Conservation (phyloP, 2,888 invertebrate species). For the Taphrorychus bicolor region DNA sequence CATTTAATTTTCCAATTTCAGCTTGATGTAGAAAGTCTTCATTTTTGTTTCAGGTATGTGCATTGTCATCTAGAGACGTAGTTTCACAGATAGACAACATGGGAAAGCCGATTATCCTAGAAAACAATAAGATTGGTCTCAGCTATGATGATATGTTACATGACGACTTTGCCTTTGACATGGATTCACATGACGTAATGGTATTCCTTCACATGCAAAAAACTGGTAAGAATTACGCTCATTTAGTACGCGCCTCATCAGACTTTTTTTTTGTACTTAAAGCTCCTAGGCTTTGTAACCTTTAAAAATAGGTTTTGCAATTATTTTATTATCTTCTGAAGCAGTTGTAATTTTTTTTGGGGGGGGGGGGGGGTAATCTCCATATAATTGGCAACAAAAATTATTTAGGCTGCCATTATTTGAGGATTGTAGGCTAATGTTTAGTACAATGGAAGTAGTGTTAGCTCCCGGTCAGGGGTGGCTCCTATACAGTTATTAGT, state of each 20-base stretch:
- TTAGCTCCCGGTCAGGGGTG: too few relatives aligned
- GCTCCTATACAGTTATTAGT: too few relatives aligned
- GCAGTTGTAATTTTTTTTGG: background rate
- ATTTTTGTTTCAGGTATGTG: constrained; percentile 68
- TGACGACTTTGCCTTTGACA: constrained; percentile 88
- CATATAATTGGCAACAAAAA: too few relatives aligned
- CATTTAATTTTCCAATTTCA: background rate
- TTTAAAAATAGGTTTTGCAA: too few relatives aligned
- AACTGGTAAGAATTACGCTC: constrained; percentile 68
- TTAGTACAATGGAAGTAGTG: too few relatives aligned
- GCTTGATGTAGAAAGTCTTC: background rate
- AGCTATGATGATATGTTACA: constrained; percentile 88
- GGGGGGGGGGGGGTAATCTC: too few relatives aligned
- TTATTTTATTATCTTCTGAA: too few relatives aligned
- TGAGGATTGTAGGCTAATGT: too few relatives aligned
- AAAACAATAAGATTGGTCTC: constrained; percentile 69
- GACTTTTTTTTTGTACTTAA: too few relatives aligned
- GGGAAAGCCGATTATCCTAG: constrained; percentile 55
- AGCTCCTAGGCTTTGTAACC: too few relatives aligned
- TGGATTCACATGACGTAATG: constrained; percentile 94
- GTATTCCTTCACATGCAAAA: constrained; percentile 99
- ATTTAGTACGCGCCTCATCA: too few relatives aligned
- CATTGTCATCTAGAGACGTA: constrained; percentile 69
- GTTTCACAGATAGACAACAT: constrained; percentile 59
- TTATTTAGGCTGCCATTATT: too few relatives aligned